These are phyloP conservation scores for Choreutis nemorana DNA, from an alignment of 2,888 invertebrate species.

Conservation along the genomic window DNA sequence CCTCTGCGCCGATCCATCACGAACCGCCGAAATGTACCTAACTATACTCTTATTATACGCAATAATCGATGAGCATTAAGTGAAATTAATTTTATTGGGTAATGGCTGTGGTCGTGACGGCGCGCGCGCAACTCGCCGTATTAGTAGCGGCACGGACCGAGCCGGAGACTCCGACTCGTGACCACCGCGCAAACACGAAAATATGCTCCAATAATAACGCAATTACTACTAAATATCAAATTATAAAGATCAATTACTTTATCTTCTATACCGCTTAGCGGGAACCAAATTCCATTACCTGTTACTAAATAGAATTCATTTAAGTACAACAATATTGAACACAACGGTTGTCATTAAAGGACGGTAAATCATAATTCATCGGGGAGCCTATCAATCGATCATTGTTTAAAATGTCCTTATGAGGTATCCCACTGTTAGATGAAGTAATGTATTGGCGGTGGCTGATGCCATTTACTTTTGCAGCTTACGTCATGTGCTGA, in stretches of 20 bases:
- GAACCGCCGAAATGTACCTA: conserved; percentile 40
- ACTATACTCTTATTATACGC: conserved; percentile 54
- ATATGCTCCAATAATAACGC: conserved; percentile 32
- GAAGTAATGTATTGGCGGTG: conserved; percentile 30
- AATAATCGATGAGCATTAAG: conserved; percentile 61
- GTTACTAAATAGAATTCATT: not conserved
- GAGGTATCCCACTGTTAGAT: conserved; percentile 33
- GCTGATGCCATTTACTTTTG: conserved; percentile 29
- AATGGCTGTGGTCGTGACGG: conserved; percentile 51
- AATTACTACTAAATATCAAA: conserved; percentile 20
- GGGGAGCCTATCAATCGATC: conserved; percentile 18
- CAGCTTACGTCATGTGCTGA: conserved; percentile 38
- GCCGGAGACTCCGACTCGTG: conserved; percentile 21
- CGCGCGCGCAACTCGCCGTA: conserved; percentile 47
- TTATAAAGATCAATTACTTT: not conserved
- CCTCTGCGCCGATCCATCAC: conserved; percentile 46
- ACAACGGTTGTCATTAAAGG: no score
- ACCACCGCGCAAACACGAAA: conserved; percentile 27
- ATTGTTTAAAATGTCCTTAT: conserved; percentile 28
- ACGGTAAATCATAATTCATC: no score
- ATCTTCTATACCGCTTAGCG: conserved; percentile 1
- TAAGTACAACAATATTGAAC: no score
- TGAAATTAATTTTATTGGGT: conserved; percentile 64
- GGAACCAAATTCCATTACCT: not conserved
- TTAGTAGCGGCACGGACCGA: conserved; percentile 21